Evolutionary conservation across 2,113 vertebrate species (phyloP), one percentile per base, ranked within the genome.

Genomic region (Nyctibius bracteatus): DNA sequence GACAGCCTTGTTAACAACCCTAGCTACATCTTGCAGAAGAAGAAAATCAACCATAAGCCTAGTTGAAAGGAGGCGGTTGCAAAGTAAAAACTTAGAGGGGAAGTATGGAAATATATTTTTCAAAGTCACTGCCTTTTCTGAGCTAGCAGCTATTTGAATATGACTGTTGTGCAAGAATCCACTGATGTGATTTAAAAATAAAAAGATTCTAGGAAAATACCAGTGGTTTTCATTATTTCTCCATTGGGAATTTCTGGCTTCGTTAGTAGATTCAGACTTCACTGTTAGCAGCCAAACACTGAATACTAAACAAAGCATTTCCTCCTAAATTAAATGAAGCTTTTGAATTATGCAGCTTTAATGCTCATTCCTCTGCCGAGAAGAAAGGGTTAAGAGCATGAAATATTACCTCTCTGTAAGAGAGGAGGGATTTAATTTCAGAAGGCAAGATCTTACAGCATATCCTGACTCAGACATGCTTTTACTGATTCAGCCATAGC

Each of bases 401-500:
- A 96, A 94, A 70, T 88, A 92, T 74, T 66, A 88, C 47, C 72
- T 65, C 61, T 95, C 88, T 77, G 58, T 52, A 16, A 55, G 61
- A 94, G 46, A 96, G 86, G 70, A 78, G 70, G 62, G 30, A 61
- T 92, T 97, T 84, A 92, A 94, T 96, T 97, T 92, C 86, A 95
- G 74, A 96, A 96, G 74, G 65, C 59, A 83, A 91, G 78, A 94
- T 93, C 94, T 96, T 94, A 81, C 54, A 85, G 89, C 87, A 51
- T 80, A 93, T 95, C 75, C 92, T 97, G 95, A 97, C 91, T 98
- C 94, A 97, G 96, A 95, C 88, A 82, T 59, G 91, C 92, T 96
- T 98, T 97, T 97, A 97, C 95, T 97, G 97, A 97, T 98, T 98
- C 98, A 97, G 87, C 96, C 96, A 88, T 87, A 96, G 95, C 70